A percentile compares a stretch with the other conserved stretches of the same genome.
These are phyloP conservation scores for Sebastes kiyomatsui DNA, from an alignment of 2,797 vertebrate species.

Conservation along the genomic window DNA sequence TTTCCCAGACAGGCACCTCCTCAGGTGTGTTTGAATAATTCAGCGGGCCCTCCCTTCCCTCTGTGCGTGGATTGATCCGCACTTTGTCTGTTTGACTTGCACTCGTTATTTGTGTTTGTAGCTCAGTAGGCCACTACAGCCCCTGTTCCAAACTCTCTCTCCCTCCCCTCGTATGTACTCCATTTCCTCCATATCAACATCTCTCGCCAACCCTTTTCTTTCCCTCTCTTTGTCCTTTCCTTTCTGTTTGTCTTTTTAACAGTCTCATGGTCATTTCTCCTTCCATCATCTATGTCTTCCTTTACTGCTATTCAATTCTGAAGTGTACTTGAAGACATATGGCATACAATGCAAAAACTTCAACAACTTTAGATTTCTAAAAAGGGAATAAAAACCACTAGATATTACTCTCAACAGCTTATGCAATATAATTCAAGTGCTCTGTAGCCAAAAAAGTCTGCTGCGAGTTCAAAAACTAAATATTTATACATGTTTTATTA, in stretches of 20 bases:
- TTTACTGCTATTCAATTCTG: neutral
- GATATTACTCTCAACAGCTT: neutral
- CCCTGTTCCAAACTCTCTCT: neutral
- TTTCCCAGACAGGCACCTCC: conserved; percentile 69
- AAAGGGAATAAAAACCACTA: neutral
- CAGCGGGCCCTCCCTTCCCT: conserved; percentile 53
- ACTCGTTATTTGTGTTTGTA: conserved; percentile 71
- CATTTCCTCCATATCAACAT: neutral
- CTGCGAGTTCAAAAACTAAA: neutral
- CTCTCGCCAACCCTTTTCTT: neutral
- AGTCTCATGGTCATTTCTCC: neutral
- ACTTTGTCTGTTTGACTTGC: conserved; percentile 48
- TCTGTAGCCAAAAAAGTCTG: neutral
- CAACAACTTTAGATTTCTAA: neutral
- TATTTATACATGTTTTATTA: neutral
- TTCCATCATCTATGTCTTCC: neutral
- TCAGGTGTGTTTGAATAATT: conserved; percentile 79
- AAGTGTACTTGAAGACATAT: neutral
- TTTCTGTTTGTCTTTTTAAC: neutral
- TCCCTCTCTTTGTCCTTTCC: neutral
- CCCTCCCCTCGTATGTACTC: neutral
- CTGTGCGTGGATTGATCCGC: conserved; percentile 61
- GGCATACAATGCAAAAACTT: neutral
- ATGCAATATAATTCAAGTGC: neutral
- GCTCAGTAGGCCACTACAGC: conserved; percentile 68